phyloP scores from a whole-genome alignment of 1,140 invertebrate genomes.

The honey bee (Apis mellifera) region Amel_HAv3.1 CM009937.2:12036001-12036500 shows the following conservation, averaged over 20 bases:
- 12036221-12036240: too few relatives aligned
- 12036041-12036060: conserved; percentile 60
- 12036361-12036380: too few relatives aligned
- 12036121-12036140: conserved; percentile 26
- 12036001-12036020: not conserved
- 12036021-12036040: conserved; percentile 19
- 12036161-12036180: conserved; percentile 48
- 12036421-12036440: conserved; percentile 44
- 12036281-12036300: not conserved
- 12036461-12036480: conserved; percentile 50
- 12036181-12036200: conserved; percentile 42
- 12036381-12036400: too few relatives aligned
- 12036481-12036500: conserved; percentile 63
- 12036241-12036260: too few relatives aligned
- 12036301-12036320: not conserved
- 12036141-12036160: conserved; percentile 29
- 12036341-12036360: too few relatives aligned
- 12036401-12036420: too few relatives aligned
- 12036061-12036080: not conserved
- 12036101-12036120: conserved; percentile 47
- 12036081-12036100: not conserved
- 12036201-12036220: not conserved
- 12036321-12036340: too few relatives aligned
- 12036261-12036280: too few relatives aligned
- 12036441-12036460: conserved; percentile 34